Evolutionary conservation across 2,113 vertebrate species (phyloP).

Genomic region (Silurus asotus): DNA sequence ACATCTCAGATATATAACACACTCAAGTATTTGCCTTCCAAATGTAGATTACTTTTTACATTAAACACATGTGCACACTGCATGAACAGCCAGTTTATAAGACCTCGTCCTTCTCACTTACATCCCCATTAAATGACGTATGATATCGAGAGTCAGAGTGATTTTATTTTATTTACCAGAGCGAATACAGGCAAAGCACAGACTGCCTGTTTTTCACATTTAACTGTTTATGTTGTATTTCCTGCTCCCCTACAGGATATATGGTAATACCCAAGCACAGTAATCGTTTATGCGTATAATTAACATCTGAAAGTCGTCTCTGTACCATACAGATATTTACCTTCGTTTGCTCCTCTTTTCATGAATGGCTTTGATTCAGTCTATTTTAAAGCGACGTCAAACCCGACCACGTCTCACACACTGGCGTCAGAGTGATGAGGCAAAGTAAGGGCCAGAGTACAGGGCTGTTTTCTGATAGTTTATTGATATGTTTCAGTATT

Average conservation of each 20-base stretch:
- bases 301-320: slow-evolving; percentile 57
- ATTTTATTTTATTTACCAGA: not conserved
- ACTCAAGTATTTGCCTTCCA: not conserved
- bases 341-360: slow-evolving; percentile 64
- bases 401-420: slow-evolving; percentile 45
- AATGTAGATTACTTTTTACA: not conserved
- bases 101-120: not conserved
- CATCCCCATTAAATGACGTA: not conserved
- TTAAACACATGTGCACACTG: not conserved
- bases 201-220: slow-evolving; percentile 33
- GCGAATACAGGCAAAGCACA: not conserved
- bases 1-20: not conserved
- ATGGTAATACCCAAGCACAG: slow-evolving; percentile 71
- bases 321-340: slow-evolving; percentile 68
- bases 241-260: slow-evolving; percentile 56
- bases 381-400: slow-evolving; percentile 58
- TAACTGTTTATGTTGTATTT: slow-evolving; percentile 54
- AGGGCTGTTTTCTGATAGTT: not conserved
- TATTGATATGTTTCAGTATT: not conserved
- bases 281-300: slow-evolving; percentile 62
- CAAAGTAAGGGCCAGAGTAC: not conserved
- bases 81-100: not conserved
- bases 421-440: slow-evolving; percentile 46
- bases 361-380: slow-evolving; percentile 75
- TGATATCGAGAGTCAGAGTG: not conserved